Evolutionary conservation across 2,888 invertebrate species (phyloP).

Genomic region (Torymus texanus): DNA sequence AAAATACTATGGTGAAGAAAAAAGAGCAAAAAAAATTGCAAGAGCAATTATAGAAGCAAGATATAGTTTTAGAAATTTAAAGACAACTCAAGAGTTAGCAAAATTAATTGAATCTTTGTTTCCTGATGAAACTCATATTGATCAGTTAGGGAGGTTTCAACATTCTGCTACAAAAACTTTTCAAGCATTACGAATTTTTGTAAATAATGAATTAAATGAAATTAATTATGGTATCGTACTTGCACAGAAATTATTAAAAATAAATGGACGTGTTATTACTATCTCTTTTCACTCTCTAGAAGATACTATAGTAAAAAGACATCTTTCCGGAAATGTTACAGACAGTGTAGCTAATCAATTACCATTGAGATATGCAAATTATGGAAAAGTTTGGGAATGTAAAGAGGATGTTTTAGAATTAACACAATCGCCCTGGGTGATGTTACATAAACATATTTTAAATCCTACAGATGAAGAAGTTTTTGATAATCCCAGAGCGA

Average conservation of each 20-base stretch:
- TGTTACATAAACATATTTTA: constrained; percentile 88
- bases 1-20: constrained; percentile 95
- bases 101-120: constrained; percentile 83
- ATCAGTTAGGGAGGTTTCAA: constrained; percentile 84
- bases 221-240: constrained; percentile 90
- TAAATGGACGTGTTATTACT: constrained; percentile 86
- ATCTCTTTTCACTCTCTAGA: constrained; percentile 95
- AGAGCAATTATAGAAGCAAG: constrained; percentile 90
- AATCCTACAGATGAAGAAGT: constrained; percentile 85
- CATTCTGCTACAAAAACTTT: constrained; percentile 95
- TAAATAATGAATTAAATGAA: constrained; percentile 97
- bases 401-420: constrained; percentile 80
- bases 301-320: constrained; percentile 94
- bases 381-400: constrained; percentile 78
- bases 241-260: constrained; percentile 85
- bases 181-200: constrained; percentile 94
- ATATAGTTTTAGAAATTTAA: constrained; percentile 83
- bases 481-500: constrained; percentile 86
- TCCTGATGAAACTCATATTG: constrained; percentile 77
- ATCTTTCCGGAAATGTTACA: constrained; percentile 86
- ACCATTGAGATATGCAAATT: constrained; percentile 84
- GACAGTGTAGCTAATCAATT: constrained; percentile 84
- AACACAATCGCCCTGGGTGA: constrained; percentile 84
- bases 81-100: constrained; percentile 89
- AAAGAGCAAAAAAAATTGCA: constrained; percentile 89